A percentile compares a stretch with the other conserved stretches of the same genome.
Conservation (phyloP, 2,888 invertebrate genomes). For the Athalia circularis region DNA sequence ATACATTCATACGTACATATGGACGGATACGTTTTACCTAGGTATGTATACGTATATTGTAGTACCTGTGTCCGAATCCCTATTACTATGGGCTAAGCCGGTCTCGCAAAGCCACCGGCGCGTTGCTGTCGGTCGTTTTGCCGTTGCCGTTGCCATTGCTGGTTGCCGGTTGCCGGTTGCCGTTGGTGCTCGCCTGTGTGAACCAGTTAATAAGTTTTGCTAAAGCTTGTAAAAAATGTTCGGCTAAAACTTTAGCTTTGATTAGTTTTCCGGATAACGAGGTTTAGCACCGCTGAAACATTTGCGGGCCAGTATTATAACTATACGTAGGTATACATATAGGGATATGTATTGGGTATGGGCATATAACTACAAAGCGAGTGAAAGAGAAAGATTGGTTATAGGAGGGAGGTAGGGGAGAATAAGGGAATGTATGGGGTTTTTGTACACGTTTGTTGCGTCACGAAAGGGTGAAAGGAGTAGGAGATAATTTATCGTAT, state of each 20-base stretch:
- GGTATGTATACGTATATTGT: not conserved
- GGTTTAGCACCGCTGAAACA: not conserved
- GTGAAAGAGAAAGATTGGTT: no score
- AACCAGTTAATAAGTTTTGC: constrained; percentile 36
- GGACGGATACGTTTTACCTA: not conserved
- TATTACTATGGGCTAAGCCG: constrained; percentile 20
- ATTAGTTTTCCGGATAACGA: constrained; percentile 20
- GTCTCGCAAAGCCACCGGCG: not conserved
- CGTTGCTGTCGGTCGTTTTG: no score
- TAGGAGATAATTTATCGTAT: not conserved
- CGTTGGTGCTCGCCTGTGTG: not conserved
- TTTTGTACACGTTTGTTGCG: no score
- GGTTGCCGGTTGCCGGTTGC: no score
- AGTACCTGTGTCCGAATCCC: constrained; percentile 1
- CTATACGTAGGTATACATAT: no score
- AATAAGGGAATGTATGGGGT: no score
- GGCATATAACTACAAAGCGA: no score
- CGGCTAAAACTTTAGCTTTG: constrained; percentile 18
- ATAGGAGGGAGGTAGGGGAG: not conserved
- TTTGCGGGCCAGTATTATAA: no score
- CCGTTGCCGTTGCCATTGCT: no score
- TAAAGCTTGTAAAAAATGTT: constrained; percentile 24
- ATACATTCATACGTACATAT: not conserved
- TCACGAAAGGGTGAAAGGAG: no score
- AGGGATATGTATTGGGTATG: no score